Percentiles rank a stretch among this genome's conserved stretches.
Evolutionary conservation across 1,140 invertebrate genomes (phyloP).

Genomic region (Zaprionus ornatus): DNA sequence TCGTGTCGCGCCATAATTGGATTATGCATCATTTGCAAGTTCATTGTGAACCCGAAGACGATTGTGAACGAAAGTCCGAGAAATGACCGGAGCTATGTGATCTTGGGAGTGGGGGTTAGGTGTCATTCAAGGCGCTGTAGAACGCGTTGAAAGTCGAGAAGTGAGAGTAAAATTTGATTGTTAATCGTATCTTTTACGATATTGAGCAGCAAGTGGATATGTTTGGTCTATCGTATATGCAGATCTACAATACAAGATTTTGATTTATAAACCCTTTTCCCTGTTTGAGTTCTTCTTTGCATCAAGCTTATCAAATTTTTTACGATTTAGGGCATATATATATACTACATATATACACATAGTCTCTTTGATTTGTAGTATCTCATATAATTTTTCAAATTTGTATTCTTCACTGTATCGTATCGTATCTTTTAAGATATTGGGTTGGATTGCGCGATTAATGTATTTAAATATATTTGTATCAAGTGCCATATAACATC

Average conservation of each 20-base stretch:
- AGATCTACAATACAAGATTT: too few species aligned
- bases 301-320: background rate
- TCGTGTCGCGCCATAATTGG: constrained; percentile 25
- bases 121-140: background rate
- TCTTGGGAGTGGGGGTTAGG: background rate
- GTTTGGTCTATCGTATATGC: too few species aligned
- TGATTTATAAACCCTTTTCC: too few species aligned
- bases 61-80: constrained; percentile 1
- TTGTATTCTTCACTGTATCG: background rate
- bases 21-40: constrained; percentile 39
- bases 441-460: background rate
- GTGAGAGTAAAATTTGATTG: background rate
- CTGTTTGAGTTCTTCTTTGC: too few species aligned
- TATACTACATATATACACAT: too few species aligned
- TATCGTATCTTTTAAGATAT: background rate
- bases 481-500: background rate
- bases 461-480: background rate
- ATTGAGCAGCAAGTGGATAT: too few species aligned
- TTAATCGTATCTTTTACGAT: background rate
- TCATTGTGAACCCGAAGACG: constrained; percentile 21
- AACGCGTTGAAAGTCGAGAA: background rate
- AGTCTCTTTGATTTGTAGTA: background rate
- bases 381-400: background rate
- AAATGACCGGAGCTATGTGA: background rate
- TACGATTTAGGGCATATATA: background rate